Percentiles rank a stretch among this genome's conserved stretches.
Conservation (phyloP, 2,888 invertebrate genomes). For the Drosophila infuscata region DNA sequence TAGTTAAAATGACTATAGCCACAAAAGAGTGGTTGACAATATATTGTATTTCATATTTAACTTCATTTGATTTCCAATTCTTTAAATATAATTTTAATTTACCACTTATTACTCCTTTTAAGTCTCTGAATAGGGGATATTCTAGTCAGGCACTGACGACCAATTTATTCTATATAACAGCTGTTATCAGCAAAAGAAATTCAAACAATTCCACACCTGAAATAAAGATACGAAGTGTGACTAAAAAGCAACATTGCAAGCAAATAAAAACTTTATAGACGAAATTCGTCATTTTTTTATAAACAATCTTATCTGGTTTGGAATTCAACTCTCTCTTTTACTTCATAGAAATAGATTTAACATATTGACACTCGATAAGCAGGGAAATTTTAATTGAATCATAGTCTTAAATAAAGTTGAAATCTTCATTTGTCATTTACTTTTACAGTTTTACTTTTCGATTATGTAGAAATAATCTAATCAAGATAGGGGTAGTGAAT, state of each 20-base stretch:
- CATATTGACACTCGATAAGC: constrained; percentile 18
- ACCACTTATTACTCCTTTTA: background rate
- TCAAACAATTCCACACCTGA: background rate
- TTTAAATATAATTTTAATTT: background rate
- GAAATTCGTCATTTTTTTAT: constrained; percentile 15
- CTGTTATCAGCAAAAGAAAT: constrained; percentile 13
- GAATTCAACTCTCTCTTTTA: constrained; percentile 11
- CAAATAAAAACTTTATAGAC: constrained; percentile 17
- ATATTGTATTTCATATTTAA: background rate
- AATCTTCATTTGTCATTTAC: background rate
- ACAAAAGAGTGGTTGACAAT: background rate
- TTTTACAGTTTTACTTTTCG: constrained; percentile 8
- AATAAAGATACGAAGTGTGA: constrained; percentile 25
- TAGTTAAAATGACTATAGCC: background rate
- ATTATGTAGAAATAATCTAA: background rate
- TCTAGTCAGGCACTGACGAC: background rate
- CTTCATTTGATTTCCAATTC: background rate
- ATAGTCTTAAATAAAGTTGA: constrained; percentile 14
- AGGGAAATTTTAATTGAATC: constrained; percentile 10
- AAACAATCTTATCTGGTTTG: constrained; percentile 7
- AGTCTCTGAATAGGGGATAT: background rate
- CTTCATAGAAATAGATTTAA: constrained; percentile 3
- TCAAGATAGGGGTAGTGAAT: background rate
- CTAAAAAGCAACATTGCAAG: constrained; percentile 9
- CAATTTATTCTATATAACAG: background rate